phyloP scores from a whole-genome alignment of 2,797 vertebrate genomes.

The Champsocephalus gunnari region DNA sequence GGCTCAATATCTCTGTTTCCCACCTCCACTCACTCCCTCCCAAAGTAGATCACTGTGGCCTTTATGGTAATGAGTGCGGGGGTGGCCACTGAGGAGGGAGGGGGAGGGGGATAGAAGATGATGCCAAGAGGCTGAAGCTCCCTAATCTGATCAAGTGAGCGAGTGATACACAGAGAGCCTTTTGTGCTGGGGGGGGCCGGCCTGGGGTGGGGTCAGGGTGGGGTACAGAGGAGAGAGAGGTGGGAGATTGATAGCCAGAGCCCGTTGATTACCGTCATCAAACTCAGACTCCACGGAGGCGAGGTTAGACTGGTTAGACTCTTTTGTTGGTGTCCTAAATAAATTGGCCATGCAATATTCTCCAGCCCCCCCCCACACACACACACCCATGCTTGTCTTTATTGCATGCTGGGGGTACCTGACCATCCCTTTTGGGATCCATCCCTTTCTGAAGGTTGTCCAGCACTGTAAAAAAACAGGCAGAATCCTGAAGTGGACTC shows the following conservation, averaged over 20 bases:
- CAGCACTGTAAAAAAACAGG: no score
- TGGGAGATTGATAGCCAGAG: constrained; percentile 20
- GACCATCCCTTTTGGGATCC: no score
- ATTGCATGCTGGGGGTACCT: no score
- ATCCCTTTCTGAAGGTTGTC: no score
- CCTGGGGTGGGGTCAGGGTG: constrained; percentile 25
- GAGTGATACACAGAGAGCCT: constrained; percentile 66
- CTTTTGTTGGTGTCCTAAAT: constrained; percentile 70
- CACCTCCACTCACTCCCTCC: constrained; percentile 44
- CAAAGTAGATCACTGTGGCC: constrained; percentile 56
- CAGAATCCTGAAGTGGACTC: no score
- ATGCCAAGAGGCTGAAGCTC: constrained; percentile 59
- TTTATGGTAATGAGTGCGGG: constrained; percentile 58
- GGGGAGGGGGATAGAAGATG: constrained; percentile 50
- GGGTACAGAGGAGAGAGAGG: background rate
- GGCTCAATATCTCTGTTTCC: constrained; percentile 38
- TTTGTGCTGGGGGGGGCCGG: constrained; percentile 49
- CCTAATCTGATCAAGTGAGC: constrained; percentile 72
- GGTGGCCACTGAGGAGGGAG: background rate
- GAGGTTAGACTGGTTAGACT: background rate
- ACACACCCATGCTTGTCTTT: no score
- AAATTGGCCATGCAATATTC: constrained; percentile 62
- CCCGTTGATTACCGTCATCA: constrained; percentile 32
- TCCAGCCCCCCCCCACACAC: background rate
- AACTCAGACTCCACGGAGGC: constrained; percentile 31